Base-by-base conservation (phyloP, 1,140 invertebrate species). In the Pseudachorutes palmiensis region DNA sequence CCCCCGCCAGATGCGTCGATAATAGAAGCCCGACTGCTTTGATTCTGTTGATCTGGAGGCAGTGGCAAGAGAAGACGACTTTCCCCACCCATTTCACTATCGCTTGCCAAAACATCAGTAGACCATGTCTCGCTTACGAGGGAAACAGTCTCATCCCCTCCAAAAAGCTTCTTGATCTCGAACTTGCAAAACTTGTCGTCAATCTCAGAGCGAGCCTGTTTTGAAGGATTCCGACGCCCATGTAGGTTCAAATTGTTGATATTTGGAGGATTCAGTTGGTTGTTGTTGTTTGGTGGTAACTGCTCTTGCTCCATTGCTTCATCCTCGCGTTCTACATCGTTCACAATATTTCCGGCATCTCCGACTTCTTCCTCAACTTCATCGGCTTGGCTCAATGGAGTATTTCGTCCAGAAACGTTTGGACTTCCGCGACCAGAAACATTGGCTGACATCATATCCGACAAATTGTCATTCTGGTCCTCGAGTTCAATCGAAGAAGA, bases 131-230 rank as follows among this genome's bases (percentile, higher is more conserved):
- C 94, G 68, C 92, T 95, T 57, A 97, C 93, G 74, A 96, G 87
- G 24, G 93, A 96, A 72, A 94, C 86, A 1, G 93, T 94, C 80
- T 97, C 94, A 77, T 97, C 94, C 59, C 81, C 83, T 76, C 65
- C 58, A 75, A 75, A 64, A 31, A 69, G 26, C 58, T 74, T 74
- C 33, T 91, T 93, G 33, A 98, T 93, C 76, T 96, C 94, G 80
- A 99, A 99, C 80, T 97, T 97, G 75, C 95, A 96, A 84, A 99
- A 99, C 78, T 97, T 95, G 69, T 98, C 96, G 74, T 97, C 94
- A 65, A 99, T 94, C 76, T 98, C 95, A 66, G 89, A 90, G 5
- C 88, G 82, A 2, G 68, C 67, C 62, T 70, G 71, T 14, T 62
- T 36, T 31, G 33, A 22, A 30, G 71, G 49, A 22, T 61, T 24